Base-by-base conservation (phyloP, 2,888 invertebrate genomes). In the Agrilus cyanescens region DNA sequence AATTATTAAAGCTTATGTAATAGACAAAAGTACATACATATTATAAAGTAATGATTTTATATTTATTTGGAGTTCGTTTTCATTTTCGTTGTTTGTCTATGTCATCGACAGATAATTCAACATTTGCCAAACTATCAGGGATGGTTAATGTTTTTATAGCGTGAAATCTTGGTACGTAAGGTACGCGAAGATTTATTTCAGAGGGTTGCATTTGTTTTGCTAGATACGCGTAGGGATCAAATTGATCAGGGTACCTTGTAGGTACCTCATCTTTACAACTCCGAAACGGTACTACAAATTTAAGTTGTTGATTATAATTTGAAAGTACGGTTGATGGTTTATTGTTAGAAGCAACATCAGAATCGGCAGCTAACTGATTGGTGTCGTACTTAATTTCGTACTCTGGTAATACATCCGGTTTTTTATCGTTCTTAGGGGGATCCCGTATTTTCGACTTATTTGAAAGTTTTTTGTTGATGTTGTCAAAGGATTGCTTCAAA, bases 221-320 rank as follows among this genome's bases (percentile, higher is more conserved):
- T 43, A 61, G 61, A 46, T 65, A 64, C 8, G 60, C 61, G 38
- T 55, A 62, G 7, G 57, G 58, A 48, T 63, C 61, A 43, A 63
- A 54, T 37, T 58, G 54, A 55, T 57, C 58, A 2, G 60, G 60
- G 40, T 57, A 50, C 38, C 53, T 53, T 34, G 50, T 49, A 5
- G 45, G 14, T 6, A 49, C 47, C 18, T 46, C 49, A 37, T 54
- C 50, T 7, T 50, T 53, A 12, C 13, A 13, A 38, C 43, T 8
- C 3, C 48, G 32, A 41, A 57, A 58, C 3, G 60, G 59, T 20
- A 64, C 55, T 4, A 67, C 59, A 48, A 66, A 65, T 49, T 58
- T 59, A 43, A 65, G 45, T 51, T 63, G 59, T 43, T 60, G 56
- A 7, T 48, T 46, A 35, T 59, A 59, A 25, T 25, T 25, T 25